These are phyloP conservation scores for Strigops habroptila DNA, from an alignment of 2,113 vertebrate species.

Conservation along the genomic window DNA sequence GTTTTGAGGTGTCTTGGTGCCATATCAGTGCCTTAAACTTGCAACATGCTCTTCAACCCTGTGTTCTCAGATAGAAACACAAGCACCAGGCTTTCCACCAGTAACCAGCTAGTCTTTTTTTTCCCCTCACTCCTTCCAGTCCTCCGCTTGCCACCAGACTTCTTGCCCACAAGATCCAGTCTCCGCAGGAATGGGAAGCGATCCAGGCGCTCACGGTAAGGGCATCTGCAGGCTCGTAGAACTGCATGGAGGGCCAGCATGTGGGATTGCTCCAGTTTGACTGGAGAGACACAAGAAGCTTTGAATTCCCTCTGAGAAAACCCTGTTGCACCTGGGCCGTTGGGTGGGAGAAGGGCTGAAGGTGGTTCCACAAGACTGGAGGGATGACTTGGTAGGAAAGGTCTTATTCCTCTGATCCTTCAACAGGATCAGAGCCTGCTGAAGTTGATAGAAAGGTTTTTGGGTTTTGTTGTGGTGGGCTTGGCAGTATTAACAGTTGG, in stretches of 20 bases:
- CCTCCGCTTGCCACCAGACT: slow-evolving; percentile 93
- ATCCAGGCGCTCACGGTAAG: slow-evolving; percentile 92
- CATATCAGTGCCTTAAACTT: not conserved
- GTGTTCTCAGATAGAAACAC: not conserved
- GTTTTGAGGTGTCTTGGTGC: not conserved
- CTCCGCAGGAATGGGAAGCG: slow-evolving; percentile 97
- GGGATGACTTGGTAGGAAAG: not conserved
- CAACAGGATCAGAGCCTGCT: not conserved
- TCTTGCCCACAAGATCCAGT: slow-evolving; percentile 97
- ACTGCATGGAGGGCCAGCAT: not conserved
- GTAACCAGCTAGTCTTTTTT: not conserved
- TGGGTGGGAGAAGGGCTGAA: not conserved
- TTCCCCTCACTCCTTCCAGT: slow-evolving; percentile 54
- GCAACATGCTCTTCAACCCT: not conserved
- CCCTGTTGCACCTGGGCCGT: not conserved
- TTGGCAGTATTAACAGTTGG: not conserved
- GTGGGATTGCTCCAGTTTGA: not conserved
- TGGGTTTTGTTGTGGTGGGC: not conserved
- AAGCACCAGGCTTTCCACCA: not conserved
- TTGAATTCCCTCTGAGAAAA: not conserved
- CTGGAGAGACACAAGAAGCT: not conserved
- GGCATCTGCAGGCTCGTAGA: not conserved
- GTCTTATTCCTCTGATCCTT: not conserved
- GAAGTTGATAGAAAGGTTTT: not conserved
- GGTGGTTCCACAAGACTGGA: not conserved